A percentile compares a stretch with the other conserved stretches of the same genome.
These are phyloP conservation scores for Drosophila ohnishii DNA, from an alignment of 1,140 invertebrate genomes.

Conservation along the genomic window DNA sequence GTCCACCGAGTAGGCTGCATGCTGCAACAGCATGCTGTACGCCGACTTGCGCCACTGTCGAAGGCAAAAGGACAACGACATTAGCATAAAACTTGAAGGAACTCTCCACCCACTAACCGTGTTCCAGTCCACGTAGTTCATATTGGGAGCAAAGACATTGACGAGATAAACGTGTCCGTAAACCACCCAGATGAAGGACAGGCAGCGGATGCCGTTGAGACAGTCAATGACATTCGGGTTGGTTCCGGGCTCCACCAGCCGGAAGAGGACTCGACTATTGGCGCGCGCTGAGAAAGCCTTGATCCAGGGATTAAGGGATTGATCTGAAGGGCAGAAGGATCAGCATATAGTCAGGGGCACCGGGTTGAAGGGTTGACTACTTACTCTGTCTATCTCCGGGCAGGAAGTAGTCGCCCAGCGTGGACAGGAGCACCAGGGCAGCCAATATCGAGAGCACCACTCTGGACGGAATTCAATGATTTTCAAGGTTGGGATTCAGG, in stretches of 20 bases:
- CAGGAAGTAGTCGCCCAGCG: conserved; percentile 51
- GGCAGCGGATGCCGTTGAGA: conserved; percentile 85
- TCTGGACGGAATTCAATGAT: conserved; percentile 29
- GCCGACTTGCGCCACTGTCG: conserved; percentile 74
- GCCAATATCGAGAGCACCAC: conserved; percentile 48
- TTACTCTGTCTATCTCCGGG: conserved; percentile 34
- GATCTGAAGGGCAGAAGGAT: conserved; percentile 5
- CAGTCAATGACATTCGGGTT: conserved; percentile 82
- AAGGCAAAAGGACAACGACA: background rate
- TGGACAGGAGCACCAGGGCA: conserved; percentile 28
- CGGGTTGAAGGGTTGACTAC: background rate
- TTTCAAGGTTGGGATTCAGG: no score
- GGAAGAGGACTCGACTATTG: conserved; percentile 50
- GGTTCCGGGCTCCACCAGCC: conserved; percentile 13
- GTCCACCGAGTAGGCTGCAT: conserved; percentile 91
- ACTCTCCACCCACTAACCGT: conserved; percentile 16
- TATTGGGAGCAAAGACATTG: conserved; percentile 42
- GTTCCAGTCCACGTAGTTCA: conserved; percentile 37
- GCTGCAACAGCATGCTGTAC: conserved; percentile 84
- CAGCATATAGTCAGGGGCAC: no score
- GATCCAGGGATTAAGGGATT: conserved; percentile 25
- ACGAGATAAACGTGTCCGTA: conserved; percentile 85
- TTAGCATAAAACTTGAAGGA: background rate
- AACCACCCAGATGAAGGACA: conserved; percentile 88
- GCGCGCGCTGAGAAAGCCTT: conserved; percentile 53